phyloP scores from a whole-genome alignment of 2,888 invertebrate species.

The Meiosimyza platycephala region DNA sequence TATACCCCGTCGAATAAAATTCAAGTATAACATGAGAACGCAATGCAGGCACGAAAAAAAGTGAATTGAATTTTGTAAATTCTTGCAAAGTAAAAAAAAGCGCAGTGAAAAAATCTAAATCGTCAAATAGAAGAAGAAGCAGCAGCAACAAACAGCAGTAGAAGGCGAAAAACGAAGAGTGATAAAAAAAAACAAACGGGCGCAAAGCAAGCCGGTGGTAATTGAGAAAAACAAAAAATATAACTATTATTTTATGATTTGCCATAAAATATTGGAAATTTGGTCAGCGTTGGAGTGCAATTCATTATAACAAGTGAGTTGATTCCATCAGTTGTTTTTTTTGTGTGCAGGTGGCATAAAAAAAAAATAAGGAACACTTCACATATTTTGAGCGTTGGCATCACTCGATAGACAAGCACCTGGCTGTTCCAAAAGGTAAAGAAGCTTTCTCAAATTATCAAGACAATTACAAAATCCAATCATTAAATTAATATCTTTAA shows the following conservation, averaged over 20 bases:
- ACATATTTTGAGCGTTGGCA: no score
- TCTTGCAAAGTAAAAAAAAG: neutral
- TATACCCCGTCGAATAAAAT: neutral
- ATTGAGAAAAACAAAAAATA: neutral
- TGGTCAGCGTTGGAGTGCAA: no score
- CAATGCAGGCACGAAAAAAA: neutral
- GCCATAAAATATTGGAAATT: neutral
- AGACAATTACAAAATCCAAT: no score
- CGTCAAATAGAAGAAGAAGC: neutral
- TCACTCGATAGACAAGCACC: no score
- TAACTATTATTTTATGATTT: neutral
- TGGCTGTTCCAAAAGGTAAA: no score
- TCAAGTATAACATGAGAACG: neutral
- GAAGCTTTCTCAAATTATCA: no score
- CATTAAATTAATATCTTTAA: no score
- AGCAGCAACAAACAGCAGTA: slow-evolving; percentile 23
- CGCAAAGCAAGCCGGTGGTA: slow-evolving; percentile 15
- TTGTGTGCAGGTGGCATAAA: no score
- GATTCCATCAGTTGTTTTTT: no score
- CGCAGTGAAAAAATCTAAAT: neutral
- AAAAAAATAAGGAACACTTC: no score
- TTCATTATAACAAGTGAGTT: no score
- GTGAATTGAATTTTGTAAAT: neutral
- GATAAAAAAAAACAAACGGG: neutral
- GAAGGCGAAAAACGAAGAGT: neutral